phyloP scores from a whole-genome alignment of 2,797 vertebrate species.

The Microctenopoma lineatum region DNA sequence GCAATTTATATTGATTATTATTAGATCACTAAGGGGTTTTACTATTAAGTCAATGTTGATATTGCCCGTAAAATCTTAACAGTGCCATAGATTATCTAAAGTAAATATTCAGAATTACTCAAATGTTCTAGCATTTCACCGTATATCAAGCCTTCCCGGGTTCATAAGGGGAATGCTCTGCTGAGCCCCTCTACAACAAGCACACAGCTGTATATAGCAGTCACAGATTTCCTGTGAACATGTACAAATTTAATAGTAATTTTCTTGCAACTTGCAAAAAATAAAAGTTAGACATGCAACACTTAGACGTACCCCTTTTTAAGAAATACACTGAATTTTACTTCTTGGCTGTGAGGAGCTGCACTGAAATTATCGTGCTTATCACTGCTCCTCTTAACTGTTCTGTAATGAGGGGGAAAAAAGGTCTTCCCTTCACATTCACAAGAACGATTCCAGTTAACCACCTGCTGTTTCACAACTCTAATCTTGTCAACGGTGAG shows the following conservation, averaged over 20 bases:
- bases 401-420: constrained; percentile 38
- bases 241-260: constrained; percentile 23
- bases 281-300: constrained; percentile 44
- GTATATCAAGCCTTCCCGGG: constrained; percentile 11
- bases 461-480: constrained; percentile 68
- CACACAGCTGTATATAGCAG: constrained; percentile 8
- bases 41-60: constrained; percentile 42
- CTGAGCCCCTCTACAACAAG: constrained; percentile 17
- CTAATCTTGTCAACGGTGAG: constrained; percentile 43
- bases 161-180: constrained; percentile 21
- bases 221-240: constrained; percentile 26
- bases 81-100: constrained; percentile 24
- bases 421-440: constrained; percentile 34
- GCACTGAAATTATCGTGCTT: constrained; percentile 17
- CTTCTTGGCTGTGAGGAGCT: constrained; percentile 22
- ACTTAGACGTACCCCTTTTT: constrained; percentile 19
- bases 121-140: constrained; percentile 14
- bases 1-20: constrained; percentile 36
- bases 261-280: constrained; percentile 29
- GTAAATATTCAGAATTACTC: constrained; percentile 18
- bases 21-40: constrained; percentile 52
- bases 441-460: constrained; percentile 49
- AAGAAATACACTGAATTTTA: constrained; percentile 8
- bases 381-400: constrained; percentile 20
- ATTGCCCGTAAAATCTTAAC: constrained; percentile 47